Percentiles rank a stretch among this genome's conserved stretches.
Evolutionary conservation across 2,888 invertebrate genomes (phyloP).

Genomic region (Malacosoma neustria): DNA sequence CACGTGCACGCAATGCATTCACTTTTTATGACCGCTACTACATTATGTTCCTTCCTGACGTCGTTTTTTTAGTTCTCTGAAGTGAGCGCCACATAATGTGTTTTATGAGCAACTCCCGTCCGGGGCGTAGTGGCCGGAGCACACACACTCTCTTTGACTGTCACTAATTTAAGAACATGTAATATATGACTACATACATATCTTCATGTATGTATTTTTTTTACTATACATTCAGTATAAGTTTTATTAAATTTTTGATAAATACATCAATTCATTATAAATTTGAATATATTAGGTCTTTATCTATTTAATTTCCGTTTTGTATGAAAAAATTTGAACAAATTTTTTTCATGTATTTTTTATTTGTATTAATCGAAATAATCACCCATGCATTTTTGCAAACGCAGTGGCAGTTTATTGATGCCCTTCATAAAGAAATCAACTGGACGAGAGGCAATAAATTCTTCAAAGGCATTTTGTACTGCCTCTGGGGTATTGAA

Average conservation of each 20-base stretch:
- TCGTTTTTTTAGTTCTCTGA: conserved; percentile 58
- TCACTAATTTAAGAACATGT: conserved; percentile 47
- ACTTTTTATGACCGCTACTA: conserved; percentile 68
- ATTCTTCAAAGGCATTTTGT: too few relatives aligned
- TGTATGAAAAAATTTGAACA: too few relatives aligned
- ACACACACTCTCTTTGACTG: conserved; percentile 48
- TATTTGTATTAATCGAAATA: too few relatives aligned
- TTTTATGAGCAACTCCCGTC: conserved; percentile 58
- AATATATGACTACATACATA: not conserved
- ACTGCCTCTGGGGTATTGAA: too few relatives aligned
- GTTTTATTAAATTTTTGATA: not conserved
- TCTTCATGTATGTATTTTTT: too few relatives aligned
- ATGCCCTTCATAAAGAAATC: too few relatives aligned
- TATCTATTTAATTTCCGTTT: too few relatives aligned
- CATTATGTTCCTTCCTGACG: conserved; percentile 66
- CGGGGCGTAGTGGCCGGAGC: conserved; percentile 42
- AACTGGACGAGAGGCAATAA: too few relatives aligned
- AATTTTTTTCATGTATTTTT: too few relatives aligned
- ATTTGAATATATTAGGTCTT: not conserved
- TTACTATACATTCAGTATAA: too few relatives aligned
- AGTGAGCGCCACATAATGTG: conserved; percentile 66
- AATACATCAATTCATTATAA: not conserved
- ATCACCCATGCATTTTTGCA: too few relatives aligned
- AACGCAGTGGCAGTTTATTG: too few relatives aligned
- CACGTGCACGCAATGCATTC: conserved; percentile 71